Conservation (phyloP, 2,113 vertebrate species). For the Burhinus bistriatus region DNA sequence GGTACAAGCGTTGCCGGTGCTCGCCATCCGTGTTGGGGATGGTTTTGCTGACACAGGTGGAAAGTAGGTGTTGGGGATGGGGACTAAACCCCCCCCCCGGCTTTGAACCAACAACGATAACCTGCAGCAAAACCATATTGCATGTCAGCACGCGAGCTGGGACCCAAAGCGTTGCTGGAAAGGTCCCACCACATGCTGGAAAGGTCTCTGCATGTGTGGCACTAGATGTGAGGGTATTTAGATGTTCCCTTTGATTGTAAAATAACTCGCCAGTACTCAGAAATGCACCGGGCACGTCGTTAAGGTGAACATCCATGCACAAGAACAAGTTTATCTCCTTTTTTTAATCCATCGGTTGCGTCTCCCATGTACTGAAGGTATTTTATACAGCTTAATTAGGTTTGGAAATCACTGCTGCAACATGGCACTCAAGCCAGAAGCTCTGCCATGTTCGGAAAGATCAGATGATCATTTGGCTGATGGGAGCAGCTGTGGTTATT, state of each 20-base stretch:
- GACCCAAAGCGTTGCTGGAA: background rate
- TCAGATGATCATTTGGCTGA: rapidly evolving
- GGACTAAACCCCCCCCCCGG: rapidly evolving
- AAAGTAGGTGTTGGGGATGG: background rate
- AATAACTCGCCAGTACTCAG: rapidly evolving
- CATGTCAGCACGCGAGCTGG: rapidly evolving
- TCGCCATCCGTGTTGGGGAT: rapidly evolving
- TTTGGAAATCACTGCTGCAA: background rate
- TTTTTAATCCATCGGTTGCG: background rate
- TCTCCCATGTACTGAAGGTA: background rate
- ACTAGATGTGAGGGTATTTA: rapidly evolving
- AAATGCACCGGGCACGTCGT: rapidly evolving
- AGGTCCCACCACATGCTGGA: rapidly evolving
- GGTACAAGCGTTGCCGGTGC: rapidly evolving
- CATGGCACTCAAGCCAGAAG: background rate
- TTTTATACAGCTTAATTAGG: background rate
- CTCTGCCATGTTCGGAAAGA: rapidly evolving
- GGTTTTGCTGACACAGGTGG: background rate
- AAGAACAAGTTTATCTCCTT: background rate
- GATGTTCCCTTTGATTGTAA: background rate
- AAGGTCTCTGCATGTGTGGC: rapidly evolving
- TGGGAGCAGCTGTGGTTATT: rapidly evolving
- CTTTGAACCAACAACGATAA: background rate
- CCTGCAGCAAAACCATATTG: background rate
- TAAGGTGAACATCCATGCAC: background rate